Base-by-base conservation (phyloP, 2,888 invertebrate species). In the Acleris cristana region DNA sequence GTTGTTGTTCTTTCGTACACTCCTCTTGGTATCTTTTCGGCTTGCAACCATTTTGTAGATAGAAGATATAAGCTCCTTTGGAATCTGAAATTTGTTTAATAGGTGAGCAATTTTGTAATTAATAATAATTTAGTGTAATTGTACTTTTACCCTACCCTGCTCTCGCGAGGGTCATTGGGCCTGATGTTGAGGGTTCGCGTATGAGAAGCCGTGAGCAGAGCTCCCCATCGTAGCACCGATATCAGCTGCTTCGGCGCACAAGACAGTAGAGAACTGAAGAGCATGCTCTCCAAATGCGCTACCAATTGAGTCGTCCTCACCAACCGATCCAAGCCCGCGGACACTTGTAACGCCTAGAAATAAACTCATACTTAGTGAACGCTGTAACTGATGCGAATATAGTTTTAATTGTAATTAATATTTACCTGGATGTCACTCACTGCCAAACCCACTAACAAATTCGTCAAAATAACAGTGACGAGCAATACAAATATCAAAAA, bases 101-200 rank as follows among this genome's bases (percentile, higher is more conserved):
- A 4, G 14, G 10, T 40, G 40, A 40, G 3, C 3, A 40, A 40
- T 40, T 40, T 40, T 40, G 12, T 14, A 14, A 4, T 14, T 40
- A 14, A 14, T 40, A 10, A 34, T 34, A 34, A 26, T 26, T 26
- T 7, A 26, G 3, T 34, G 0, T 40, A 26, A 16, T 30, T 16
- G n/a, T 18, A 5, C 0, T 21, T 26, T 10, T 7, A 55, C n/a
- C n/a, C 56, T 75, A 95, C 91, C 77, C 96, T 94, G 65, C 94
- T 95, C 76, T 97, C 97, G 61, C 97, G 89, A 0, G 97, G 97
- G 84, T 97, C 97, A 78, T 97, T 97, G 0, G 97, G 97, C 63
- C 96, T 93, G 71, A 97, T 95, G 71, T 96, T 95, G 55, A 97
- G 93, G 73, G 96, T 95, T 66, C 96, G 95, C 78, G 95, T 95